A percentile compares a stretch with the other conserved stretches of the same genome.
Conservation (phyloP, 2,888 invertebrate genomes). For the Drosophila kuntzei region DNA sequence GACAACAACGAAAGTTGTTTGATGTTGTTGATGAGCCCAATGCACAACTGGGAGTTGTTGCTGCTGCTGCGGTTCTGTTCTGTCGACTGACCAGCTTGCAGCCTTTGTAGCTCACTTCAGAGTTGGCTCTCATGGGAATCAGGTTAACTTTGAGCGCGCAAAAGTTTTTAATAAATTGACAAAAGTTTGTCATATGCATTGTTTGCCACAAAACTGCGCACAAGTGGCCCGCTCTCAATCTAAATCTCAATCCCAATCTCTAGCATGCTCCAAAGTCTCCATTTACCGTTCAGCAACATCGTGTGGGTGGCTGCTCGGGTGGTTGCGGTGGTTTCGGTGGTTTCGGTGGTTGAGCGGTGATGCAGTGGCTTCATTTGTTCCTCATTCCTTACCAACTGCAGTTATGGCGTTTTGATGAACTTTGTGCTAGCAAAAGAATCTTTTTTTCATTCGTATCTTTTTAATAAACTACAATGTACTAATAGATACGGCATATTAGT, state of each 20-base stretch:
- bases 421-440: constrained; percentile 51
- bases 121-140: constrained; percentile 71
- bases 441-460: constrained; percentile 25
- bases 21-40: constrained; percentile 50
- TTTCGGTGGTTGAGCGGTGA: constrained; percentile 4
- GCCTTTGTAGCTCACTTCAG: background rate
- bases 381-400: constrained; percentile 42
- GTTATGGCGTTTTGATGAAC: constrained; percentile 71
- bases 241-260: constrained; percentile 27
- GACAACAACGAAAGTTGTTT: constrained; percentile 80
- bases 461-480: constrained; percentile 41
- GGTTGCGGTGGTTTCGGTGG: constrained; percentile 10
- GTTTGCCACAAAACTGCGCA: constrained; percentile 62
- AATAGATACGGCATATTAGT: constrained; percentile 1
- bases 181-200: constrained; percentile 82
- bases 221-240: constrained; percentile 69
- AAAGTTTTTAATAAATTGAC: constrained; percentile 81
- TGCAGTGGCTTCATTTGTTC: constrained; percentile 51
- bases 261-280: constrained; percentile 36
- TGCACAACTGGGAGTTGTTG: constrained; percentile 47
- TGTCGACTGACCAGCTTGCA: constrained; percentile 62
- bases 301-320: constrained; percentile 33
- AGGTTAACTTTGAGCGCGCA: constrained; percentile 69
- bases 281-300: constrained; percentile 45
- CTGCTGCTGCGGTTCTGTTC: constrained; percentile 32